Percentiles rank a stretch among this genome's conserved stretches.
phyloP scores from a whole-genome alignment of 2,888 invertebrate species.

The Sesamia inferens region DNA sequence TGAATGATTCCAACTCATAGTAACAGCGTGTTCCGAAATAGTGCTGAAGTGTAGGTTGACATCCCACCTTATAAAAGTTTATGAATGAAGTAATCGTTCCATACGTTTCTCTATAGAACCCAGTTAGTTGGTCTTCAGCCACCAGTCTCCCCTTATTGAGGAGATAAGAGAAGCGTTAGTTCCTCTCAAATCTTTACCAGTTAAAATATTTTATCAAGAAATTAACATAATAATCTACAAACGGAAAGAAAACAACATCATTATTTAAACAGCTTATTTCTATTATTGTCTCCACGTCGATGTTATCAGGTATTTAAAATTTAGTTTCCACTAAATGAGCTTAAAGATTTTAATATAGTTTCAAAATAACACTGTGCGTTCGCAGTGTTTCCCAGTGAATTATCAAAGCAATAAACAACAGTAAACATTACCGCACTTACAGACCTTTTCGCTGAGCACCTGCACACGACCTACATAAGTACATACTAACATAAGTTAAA shows the following conservation, averaged over 20 bases:
- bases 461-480: conserved; percentile 63
- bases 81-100: neutral
- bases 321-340: conserved; percentile 47
- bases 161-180: neutral
- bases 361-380: conserved; percentile 34
- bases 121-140: neutral
- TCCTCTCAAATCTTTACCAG: neutral
- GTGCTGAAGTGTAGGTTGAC: neutral
- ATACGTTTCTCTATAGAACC: neutral
- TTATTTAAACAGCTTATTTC: conserved; percentile 39
- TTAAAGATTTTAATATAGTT: conserved; percentile 39
- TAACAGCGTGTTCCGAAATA: too few relatives aligned
- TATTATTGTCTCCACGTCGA: conserved; percentile 28
- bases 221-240: conserved; percentile 25
- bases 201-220: conserved; percentile 28
- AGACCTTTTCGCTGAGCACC: conserved; percentile 59
- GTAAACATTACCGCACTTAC: conserved; percentile 51
- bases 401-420: conserved; percentile 49
- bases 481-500: conserved; percentile 69
- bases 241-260: conserved; percentile 19
- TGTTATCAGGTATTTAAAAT: conserved; percentile 47
- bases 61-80: neutral
- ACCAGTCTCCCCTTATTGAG: too few relatives aligned
- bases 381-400: conserved; percentile 46
- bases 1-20: too few relatives aligned